Base-by-base conservation (phyloP, 2,888 invertebrate species). In the Yponomeuta sedellus region DNA sequence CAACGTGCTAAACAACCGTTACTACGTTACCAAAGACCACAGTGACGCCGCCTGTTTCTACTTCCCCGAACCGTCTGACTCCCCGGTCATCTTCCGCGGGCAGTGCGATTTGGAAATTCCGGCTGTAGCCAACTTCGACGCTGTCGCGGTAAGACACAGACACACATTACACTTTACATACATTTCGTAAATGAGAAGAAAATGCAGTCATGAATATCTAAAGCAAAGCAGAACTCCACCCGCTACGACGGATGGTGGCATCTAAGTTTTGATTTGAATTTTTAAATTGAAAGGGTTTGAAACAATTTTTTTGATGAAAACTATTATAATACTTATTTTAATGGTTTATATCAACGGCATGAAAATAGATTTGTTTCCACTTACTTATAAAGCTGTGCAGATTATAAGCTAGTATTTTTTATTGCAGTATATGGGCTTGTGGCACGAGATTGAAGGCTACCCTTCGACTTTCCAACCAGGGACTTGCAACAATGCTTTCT, bases 11-110 rank as follows among this genome's bases (percentile, higher is more conserved):
- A 72, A 78, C 10, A 71, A 82, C 34, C 69, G 67, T 2, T 88
- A 82, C 74, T 87, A 73, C 61, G 79, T 82, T 65, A 16, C 28
- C 0, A 72, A 80, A 0, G 70, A 77, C 64, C 85, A 85, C 11
- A 73, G 76, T 4, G 79, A 76, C 1, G 69, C 73, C 0, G 78
- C 77, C 1, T 86, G 87, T 69, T 87, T 86, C 75, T 82, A 77
- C 69, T 74, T 80, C 22, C 86, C 86, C 0, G 78, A 77, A 0
- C 39, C 77, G 0, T 66, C 67, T 0, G 77, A 80, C 0, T 79
- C 77, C 6, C 72, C 81, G 2, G 78, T 84, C 0, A 67, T 78
- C 2, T 79, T 86, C 65, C 71, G 74, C 10, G 87, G 86, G 19
- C 78, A 76, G 63, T 87, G 87, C 66, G 80, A 83, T 57, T 16